Evolutionary conservation across 2,888 invertebrate species (phyloP).

Genomic region (Alitta virens): DNA sequence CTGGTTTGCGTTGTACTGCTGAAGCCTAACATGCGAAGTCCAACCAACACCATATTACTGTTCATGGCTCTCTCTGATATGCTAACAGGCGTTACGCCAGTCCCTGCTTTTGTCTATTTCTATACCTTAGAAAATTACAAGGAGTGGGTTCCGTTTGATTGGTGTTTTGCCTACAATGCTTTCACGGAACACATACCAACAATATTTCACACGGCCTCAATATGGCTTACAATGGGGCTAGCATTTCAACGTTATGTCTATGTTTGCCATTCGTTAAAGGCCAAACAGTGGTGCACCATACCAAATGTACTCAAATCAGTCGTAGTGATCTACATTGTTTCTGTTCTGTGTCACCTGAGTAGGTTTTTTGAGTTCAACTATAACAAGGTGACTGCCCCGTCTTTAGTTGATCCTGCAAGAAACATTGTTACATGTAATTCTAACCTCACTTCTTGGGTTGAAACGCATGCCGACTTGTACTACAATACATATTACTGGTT

Average conservation of each 20-base stretch:
- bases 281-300: constrained; percentile 71
- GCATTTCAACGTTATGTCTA: constrained; percentile 63
- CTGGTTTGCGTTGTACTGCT: constrained; percentile 86
- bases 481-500: constrained; percentile 75
- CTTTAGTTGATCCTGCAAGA: constrained; percentile 30
- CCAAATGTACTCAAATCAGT: constrained; percentile 71
- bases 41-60: constrained; percentile 87
- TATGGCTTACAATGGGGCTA: constrained; percentile 27
- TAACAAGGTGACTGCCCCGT: constrained; percentile 66
- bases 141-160: constrained; percentile 72
- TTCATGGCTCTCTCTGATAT: constrained; percentile 96
- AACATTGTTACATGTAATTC: constrained; percentile 36
- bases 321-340: constrained; percentile 73
- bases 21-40: constrained; percentile 85
- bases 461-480: constrained; percentile 60
- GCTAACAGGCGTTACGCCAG: constrained; percentile 68
- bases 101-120: constrained; percentile 78
- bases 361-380: constrained; percentile 75
- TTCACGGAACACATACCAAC: constrained; percentile 49
- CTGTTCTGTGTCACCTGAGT: constrained; percentile 79
- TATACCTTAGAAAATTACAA: constrained; percentile 85
- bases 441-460: constrained; percentile 12
- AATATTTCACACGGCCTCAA: constrained; percentile 31
- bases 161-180: constrained; percentile 71
- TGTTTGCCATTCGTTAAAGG: constrained; percentile 87